Percentiles rank a stretch among this genome's conserved stretches.
Evolutionary conservation across 1,140 invertebrate genomes (phyloP).

Genomic region (Paraescarpia echinospica): DNA sequence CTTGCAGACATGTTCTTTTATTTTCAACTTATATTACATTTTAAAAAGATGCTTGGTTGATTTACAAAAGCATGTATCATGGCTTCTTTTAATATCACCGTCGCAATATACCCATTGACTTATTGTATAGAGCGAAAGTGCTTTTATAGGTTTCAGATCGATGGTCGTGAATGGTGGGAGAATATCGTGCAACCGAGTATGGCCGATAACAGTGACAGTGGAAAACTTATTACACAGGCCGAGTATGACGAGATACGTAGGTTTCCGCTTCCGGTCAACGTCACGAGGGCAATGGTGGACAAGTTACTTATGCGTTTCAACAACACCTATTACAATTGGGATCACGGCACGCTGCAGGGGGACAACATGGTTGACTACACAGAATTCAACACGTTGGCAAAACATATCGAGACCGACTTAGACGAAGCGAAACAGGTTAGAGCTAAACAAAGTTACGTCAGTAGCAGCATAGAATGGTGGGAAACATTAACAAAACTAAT

Average conservation of each 20-base stretch:
- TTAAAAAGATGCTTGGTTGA: too few relatives aligned
- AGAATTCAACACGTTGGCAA: not conserved
- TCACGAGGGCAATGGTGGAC: constrained; percentile 19
- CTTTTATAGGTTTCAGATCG: not conserved
- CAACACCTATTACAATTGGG: constrained; percentile 15
- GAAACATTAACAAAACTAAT: not conserved
- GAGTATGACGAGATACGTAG: constrained; percentile 9
- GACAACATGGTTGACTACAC: constrained; percentile 14
- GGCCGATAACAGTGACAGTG: constrained; percentile 20
- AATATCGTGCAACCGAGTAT: constrained; percentile 17
- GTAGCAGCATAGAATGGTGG: not conserved
- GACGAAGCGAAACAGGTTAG: not conserved
- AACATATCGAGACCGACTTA: not conserved
- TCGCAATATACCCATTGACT: too few relatives aligned
- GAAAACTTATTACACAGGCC: constrained; percentile 12
- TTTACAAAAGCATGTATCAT: too few relatives aligned
- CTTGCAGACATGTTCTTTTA: too few relatives aligned
- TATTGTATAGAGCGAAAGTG: not conserved
- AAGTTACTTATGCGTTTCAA: not conserved
- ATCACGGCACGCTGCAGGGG: not conserved
- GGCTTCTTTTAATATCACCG: too few relatives aligned
- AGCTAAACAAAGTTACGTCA: not conserved
- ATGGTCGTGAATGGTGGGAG: constrained; percentile 4
- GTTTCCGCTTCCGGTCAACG: constrained; percentile 21
- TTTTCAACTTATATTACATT: too few relatives aligned